These are phyloP conservation scores for Varroa destructor DNA, from an alignment of 1,140 invertebrate genomes.

Conservation along the genomic window DNA sequence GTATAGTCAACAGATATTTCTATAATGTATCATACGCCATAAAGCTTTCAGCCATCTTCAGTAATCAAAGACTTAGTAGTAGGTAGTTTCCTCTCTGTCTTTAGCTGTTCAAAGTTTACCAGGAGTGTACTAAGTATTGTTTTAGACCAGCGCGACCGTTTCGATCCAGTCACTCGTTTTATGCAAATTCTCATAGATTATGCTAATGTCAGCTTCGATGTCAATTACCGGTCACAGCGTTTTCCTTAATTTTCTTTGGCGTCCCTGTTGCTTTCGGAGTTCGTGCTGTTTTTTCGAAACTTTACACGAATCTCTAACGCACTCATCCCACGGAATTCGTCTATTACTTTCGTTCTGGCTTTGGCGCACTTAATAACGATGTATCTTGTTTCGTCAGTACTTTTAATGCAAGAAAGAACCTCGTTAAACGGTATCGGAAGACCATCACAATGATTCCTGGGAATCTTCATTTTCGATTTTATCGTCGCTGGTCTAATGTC, in stretches of 20 bases:
- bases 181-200: slow-evolving; percentile 94
- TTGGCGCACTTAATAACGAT: slow-evolving; percentile 99
- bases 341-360: slow-evolving; percentile 91
- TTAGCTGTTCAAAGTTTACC: slow-evolving; percentile 98
- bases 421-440: slow-evolving; percentile 85
- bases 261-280: slow-evolving; percentile 97
- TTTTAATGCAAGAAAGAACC: slow-evolving; percentile 94
- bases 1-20: slow-evolving; percentile 77
- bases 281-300: slow-evolving; percentile 76
- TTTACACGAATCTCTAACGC: slow-evolving; percentile 99
- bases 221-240: slow-evolving; percentile 92
- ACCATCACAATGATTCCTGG: slow-evolving; percentile 96
- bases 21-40: slow-evolving; percentile 83
- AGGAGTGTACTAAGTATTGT: slow-evolving; percentile 97
- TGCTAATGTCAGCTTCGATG: slow-evolving; percentile 90
- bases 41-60: slow-evolving; percentile 81
- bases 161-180: slow-evolving; percentile 90
- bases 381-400: slow-evolving; percentile 97
- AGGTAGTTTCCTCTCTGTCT: slow-evolving; percentile 95
- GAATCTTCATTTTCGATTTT: slow-evolving; percentile 97
- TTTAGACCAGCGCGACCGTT: slow-evolving; percentile 93
- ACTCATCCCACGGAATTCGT: slow-evolving; percentile 97
- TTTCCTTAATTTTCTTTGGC: slow-evolving; percentile 87
- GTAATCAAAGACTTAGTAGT: slow-evolving; percentile 92
- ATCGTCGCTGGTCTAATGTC: slow-evolving; percentile 99